Evolutionary conservation across 2,797 vertebrate species (phyloP).

Genomic region (Atherinosoma microstoma): DNA sequence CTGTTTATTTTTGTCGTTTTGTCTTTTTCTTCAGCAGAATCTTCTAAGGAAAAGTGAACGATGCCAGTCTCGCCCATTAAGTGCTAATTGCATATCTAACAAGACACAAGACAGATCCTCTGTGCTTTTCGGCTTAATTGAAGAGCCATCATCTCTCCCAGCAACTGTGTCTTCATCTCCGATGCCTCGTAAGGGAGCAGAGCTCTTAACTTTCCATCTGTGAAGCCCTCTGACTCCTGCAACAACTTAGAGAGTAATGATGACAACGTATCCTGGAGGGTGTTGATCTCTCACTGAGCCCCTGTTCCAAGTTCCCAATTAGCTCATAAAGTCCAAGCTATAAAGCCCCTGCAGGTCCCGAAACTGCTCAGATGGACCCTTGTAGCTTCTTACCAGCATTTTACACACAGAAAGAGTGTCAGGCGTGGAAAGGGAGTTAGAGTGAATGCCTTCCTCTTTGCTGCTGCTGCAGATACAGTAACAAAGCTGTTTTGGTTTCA

Average conservation of each 20-base stretch:
- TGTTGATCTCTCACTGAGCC: constrained; percentile 53
- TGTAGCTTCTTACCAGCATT: constrained; percentile 24
- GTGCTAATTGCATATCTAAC: constrained; percentile 13
- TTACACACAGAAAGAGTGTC: constrained; percentile 22
- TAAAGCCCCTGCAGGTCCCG: constrained; percentile 43
- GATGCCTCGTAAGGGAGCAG: constrained; percentile 17
- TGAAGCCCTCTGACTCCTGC: constrained; percentile 54
- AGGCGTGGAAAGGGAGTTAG: constrained; percentile 35
- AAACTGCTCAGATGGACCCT: constrained; percentile 29
- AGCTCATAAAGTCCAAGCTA: constrained; percentile 35
- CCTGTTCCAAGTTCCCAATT: constrained; percentile 60
- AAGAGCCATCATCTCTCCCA: constrained; percentile 36
- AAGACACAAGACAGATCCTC: constrained; percentile 4
- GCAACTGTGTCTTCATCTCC: constrained; percentile 24
- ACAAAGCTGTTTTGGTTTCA: constrained; percentile 42
- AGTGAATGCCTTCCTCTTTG: constrained; percentile 15
- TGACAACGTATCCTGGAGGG: constrained; percentile 48
- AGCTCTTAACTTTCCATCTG: constrained; percentile 52
- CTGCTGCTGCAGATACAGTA: constrained; percentile 34
- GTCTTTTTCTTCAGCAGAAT: not conserved
- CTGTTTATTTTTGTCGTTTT: not conserved
- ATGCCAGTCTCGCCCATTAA: constrained; percentile 8
- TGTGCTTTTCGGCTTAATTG: constrained; percentile 26
- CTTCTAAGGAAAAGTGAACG: constrained; percentile 4
- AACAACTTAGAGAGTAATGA: constrained; percentile 55